Conservation (phyloP, 2,113 vertebrate species). For the Pterophyllum scalare region DNA sequence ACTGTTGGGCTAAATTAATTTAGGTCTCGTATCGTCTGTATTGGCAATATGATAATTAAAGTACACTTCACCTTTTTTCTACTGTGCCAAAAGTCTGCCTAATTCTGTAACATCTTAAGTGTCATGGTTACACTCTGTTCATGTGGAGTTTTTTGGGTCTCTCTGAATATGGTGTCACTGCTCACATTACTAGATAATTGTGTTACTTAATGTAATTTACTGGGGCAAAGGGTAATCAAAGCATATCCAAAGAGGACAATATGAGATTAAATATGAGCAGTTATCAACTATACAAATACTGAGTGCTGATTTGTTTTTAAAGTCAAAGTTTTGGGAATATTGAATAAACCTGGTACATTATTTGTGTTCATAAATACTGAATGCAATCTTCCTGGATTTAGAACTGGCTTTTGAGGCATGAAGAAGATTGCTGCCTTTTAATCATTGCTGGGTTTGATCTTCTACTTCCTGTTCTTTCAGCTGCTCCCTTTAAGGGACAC, state of each 20-base stretch:
- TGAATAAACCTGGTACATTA: background rate
- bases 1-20: background rate
- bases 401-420: background rate
- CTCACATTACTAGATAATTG: rapidly evolving
- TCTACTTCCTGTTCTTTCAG: background rate
- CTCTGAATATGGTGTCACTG: background rate
- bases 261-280: no score
- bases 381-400: background rate
- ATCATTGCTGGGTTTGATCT: background rate
- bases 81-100: background rate
- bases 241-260: background rate
- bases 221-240: background rate
- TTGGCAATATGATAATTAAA: background rate
- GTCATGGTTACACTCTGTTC: rapidly evolving
- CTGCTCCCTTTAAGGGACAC: background rate
- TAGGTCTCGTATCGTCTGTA: background rate
- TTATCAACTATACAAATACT: background rate
- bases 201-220: background rate
- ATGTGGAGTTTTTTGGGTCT: background rate
- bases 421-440: background rate
- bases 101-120: background rate
- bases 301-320: background rate
- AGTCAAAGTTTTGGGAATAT: background rate
- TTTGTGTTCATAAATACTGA: background rate
- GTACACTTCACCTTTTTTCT: background rate